A percentile compares a stretch with the other conserved stretches of the same genome.
Conservation (phyloP, 2,888 invertebrate species). For the Phortica okadai region DNA sequence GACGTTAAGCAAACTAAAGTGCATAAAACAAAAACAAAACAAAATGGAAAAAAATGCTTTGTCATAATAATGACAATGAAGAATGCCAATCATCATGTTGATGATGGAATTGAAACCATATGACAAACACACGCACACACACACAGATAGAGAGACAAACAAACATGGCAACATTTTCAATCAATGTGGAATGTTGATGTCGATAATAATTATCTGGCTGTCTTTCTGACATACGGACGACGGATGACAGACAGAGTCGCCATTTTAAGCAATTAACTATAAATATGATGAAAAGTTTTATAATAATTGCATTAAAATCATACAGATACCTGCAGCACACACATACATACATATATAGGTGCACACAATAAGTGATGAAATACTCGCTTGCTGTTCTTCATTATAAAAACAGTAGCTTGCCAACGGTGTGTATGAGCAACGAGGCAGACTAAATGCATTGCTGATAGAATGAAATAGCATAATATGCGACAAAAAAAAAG, state of each 20-base stretch:
- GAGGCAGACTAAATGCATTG: background rate
- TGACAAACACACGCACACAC: slow-evolving; percentile 11
- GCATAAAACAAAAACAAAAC: slow-evolving; percentile 41
- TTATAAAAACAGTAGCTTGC: too few relatives aligned
- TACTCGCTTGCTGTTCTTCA: too few relatives aligned
- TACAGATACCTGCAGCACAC: slow-evolving; percentile 24
- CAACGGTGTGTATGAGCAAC: background rate
- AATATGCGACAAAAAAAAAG: background rate
- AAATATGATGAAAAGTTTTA: slow-evolving; percentile 60
- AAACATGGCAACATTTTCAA: slow-evolving; percentile 7
- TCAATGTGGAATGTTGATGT: slow-evolving; percentile 42
- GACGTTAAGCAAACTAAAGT: slow-evolving; percentile 24
- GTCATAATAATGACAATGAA: slow-evolving; percentile 55
- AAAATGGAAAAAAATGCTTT: background rate
- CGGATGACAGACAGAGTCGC: slow-evolving; percentile 28
- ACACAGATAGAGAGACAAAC: background rate
- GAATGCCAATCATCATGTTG: slow-evolving; percentile 35
- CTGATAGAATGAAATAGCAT: background rate
- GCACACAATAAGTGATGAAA: slow-evolving; percentile 39
- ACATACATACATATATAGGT: slow-evolving; percentile 17
- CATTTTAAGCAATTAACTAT: slow-evolving; percentile 64
- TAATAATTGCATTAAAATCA: slow-evolving; percentile 50
- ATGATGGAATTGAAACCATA: background rate
- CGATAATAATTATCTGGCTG: slow-evolving; percentile 47
- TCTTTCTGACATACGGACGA: background rate